Percentiles rank a stretch among this genome's conserved stretches.
phyloP scores from a whole-genome alignment of 1,140 invertebrate species.

The Bombus consobrinus region DNA sequence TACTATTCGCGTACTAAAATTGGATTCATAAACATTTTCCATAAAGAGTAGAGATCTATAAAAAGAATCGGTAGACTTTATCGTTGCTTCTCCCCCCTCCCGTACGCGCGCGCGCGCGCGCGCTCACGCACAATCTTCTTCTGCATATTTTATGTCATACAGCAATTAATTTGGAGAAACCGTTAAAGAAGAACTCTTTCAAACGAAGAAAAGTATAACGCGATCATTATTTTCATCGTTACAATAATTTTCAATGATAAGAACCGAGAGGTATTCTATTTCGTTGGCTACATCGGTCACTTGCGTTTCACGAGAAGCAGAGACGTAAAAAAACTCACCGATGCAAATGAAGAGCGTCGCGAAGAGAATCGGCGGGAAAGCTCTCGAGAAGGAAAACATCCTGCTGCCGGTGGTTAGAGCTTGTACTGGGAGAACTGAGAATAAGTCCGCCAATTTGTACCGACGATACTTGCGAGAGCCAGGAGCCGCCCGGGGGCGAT shows the following conservation, averaged over 20 bases:
- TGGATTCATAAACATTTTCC: not conserved
- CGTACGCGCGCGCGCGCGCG: too few species aligned
- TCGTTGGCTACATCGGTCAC: not conserved
- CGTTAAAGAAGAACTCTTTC: too few species aligned
- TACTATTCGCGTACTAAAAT: too few species aligned
- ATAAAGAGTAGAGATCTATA: not conserved
- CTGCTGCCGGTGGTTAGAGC: conserved; percentile 16
- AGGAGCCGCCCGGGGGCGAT: conserved; percentile 36
- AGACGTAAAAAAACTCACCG: conserved; percentile 65
- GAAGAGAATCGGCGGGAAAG: conserved; percentile 70
- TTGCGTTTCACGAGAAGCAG: not conserved
- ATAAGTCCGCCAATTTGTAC: conserved; percentile 36
- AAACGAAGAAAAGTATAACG: too few species aligned
- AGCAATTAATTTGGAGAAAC: too few species aligned
- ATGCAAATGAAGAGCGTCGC: conserved; percentile 70
- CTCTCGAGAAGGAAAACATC: conserved; percentile 63
- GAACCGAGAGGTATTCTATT: not conserved
- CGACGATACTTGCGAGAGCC: conserved; percentile 34
- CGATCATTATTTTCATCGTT: too few species aligned
- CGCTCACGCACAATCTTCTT: accelerated
- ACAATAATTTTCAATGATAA: too few species aligned
- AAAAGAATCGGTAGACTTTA: not conserved
- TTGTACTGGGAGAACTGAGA: conserved; percentile 12
- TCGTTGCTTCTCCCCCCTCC: too few species aligned
- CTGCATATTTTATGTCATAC: too few species aligned